phyloP scores from a whole-genome alignment of 2,888 invertebrate species.

The Hipparchia sbordonii region DNA sequence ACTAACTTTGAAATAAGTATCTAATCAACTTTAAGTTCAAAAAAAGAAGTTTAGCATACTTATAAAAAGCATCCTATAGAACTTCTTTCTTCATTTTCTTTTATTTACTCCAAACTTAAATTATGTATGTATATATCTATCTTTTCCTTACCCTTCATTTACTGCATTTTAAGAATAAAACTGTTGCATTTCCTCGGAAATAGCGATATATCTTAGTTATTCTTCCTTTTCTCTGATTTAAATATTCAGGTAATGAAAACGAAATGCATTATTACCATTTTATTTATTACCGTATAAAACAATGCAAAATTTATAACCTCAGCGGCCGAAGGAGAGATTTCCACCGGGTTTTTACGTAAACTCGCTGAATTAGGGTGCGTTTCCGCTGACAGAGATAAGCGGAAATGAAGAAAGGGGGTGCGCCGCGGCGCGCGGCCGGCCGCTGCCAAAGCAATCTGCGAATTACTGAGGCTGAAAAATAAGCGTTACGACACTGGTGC shows the following conservation, averaged over 20 bases:
- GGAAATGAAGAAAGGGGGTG: neutral
- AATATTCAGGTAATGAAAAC: neutral
- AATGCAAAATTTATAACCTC: slow-evolving; percentile 20
- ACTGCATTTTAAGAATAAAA: neutral
- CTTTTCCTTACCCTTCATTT: too few species aligned
- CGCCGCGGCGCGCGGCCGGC: too few species aligned
- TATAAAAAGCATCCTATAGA: too few species aligned
- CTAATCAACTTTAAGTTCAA: too few species aligned
- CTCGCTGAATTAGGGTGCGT: neutral
- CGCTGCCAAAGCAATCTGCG: too few species aligned
- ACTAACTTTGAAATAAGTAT: too few species aligned
- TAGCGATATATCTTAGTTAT: neutral
- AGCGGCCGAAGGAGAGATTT: slow-evolving; percentile 4
- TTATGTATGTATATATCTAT: too few species aligned
- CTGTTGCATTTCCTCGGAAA: neutral
- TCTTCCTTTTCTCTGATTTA: neutral
- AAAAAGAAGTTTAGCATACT: too few species aligned
- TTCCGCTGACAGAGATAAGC: neutral
- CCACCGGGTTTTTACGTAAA: slow-evolving; percentile 5
- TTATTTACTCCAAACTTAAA: too few species aligned
- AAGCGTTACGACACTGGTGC: too few species aligned
- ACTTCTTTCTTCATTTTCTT: too few species aligned
- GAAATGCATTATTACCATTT: slow-evolving; percentile 12
- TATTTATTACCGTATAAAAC: slow-evolving; percentile 13
- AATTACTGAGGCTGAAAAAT: too few species aligned